Base-by-base conservation (phyloP, 2,113 vertebrate species). In the Limnothrissa miodon region DNA sequence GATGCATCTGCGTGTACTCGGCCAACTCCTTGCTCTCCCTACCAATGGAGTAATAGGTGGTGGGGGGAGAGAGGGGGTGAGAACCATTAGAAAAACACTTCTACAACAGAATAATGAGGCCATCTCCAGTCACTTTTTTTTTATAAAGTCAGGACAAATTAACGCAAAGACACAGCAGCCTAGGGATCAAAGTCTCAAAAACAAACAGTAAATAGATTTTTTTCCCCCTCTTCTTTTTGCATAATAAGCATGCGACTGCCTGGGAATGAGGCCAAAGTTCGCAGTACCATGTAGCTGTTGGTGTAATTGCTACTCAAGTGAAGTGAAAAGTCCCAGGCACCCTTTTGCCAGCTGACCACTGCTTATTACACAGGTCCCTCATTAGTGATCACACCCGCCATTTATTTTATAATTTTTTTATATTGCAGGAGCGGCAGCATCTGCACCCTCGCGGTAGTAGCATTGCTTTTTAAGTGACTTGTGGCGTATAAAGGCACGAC, bases 11-110 rank as follows among this genome's bases (percentile, higher is more conserved):
- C 48, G 97, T 94, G 84, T 96, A 95, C 85, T 99, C 97, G 0
- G 96, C 93, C 91, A 99, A 91, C 89, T 98, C 97, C 90, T 99
- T 99, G 87, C 95, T 97, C 89, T 98, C 98, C 92, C 98, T 99
- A 90, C 10, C 83, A 82, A 78, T 8, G 59, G 39, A 83, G 11
- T 79, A 82, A 25, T 13, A 2, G 33, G 62, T 10, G n/a, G n/a
- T 10, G 5, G n/a, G n/a, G 59, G 25, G 59, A 8, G 8, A 29
- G 59, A n/a, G 5, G 19, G 56, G 23, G 56, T 5, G 23, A 23
- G n/a, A 4, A 25, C n/a, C n/a, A 70, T 70, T 70, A 17, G 33
- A 11, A 74, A 74, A 39, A 29, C 29, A 36, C 10, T 74, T 74
- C 15, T n/a, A n/a, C n/a, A 13, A 74, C 66, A 39, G 66, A 74